A percentile compares a stretch with the other conserved stretches of the same genome.
phyloP scores from a whole-genome alignment of 2,888 invertebrate genomes.

The Brachypalpus laphriformis region DNA sequence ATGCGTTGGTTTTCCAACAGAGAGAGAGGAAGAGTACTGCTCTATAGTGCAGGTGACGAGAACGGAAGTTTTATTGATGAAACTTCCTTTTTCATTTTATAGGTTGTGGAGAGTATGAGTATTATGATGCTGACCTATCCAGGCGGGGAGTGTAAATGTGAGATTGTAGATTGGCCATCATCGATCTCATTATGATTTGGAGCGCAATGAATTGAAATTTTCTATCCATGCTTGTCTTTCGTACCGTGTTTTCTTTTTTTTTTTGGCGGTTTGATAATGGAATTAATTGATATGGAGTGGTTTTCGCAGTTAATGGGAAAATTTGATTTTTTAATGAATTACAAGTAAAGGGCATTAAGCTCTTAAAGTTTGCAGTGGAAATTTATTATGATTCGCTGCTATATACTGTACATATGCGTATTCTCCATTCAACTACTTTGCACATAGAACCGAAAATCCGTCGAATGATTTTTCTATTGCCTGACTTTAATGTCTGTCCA shows the following conservation, averaged over 20 bases:
- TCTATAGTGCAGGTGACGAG: constrained; percentile 29
- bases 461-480: no score
- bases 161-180: constrained; percentile 34
- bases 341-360: constrained; percentile 37
- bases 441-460: no score
- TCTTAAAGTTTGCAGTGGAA: background rate
- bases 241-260: background rate
- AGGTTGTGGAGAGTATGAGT: background rate
- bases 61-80: constrained; percentile 56
- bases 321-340: constrained; percentile 23
- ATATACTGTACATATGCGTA: no score
- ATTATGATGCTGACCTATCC: no score
- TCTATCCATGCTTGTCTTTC: constrained; percentile 31
- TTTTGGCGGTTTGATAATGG: background rate
- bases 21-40: background rate
- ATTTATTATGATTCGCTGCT: constrained; percentile 25
- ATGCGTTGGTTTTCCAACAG: background rate
- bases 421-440: no score
- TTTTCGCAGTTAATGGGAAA: constrained; percentile 38
- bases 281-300: constrained; percentile 40
- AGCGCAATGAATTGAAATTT: constrained; percentile 48
- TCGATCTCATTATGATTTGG: constrained; percentile 50
- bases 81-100: constrained; percentile 28
- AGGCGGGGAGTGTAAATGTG: background rate
- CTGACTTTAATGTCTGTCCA: no score